Base-by-base conservation (phyloP, 2,888 invertebrate species). In the Ichneumoninae sp. region DNA sequence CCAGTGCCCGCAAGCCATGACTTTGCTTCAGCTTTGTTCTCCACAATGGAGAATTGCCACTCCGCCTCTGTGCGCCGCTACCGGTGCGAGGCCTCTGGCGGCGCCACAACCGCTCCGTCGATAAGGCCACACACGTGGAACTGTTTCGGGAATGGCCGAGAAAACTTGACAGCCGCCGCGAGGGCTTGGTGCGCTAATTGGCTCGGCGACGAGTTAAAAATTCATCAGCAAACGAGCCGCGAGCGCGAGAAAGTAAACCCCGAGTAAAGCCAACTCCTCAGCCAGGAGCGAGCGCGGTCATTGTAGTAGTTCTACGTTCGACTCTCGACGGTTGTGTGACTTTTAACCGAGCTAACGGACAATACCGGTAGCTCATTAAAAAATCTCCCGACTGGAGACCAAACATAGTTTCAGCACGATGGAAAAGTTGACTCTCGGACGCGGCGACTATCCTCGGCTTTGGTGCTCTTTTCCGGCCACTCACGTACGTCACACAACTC, bases 191-290 rank as follows among this genome's bases (percentile, higher is more conserved):
- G 82, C 57, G 71, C 86, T 86, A 86, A 86, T 86, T 86, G 86
- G 85, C 85, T 85, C 54, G 79, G 83, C 80, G 80, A 80, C 77
- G 79, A 80, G 85, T 86, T 85, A 82, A 84, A 85, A 85, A 85
- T 86, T 86, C 85, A 84, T 83, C 79, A 82, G 44, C 40, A 52
- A 69, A 65, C 84, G 52, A 26, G 57, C 26, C 22, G 19, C 50
- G 36, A 13, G 33, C 33, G 40, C 62, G 77, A 57, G 69, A 75
- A 74, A 78, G 50, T 19, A 44, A 66, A 44, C 19, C 75, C 54
- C 40, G 54, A 57, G 30, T 57, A 50, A 6, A 62, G 13, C n/a
- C 52, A 44, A 50, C 71, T 66, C 57, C 13, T 13, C 13, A 26
- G 66, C 69, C 60, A 40, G 50, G 72, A 66, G 68, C 26, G 26